phyloP scores from a whole-genome alignment of 2,888 invertebrate species.

The Hypercompe scribonia region DNA sequence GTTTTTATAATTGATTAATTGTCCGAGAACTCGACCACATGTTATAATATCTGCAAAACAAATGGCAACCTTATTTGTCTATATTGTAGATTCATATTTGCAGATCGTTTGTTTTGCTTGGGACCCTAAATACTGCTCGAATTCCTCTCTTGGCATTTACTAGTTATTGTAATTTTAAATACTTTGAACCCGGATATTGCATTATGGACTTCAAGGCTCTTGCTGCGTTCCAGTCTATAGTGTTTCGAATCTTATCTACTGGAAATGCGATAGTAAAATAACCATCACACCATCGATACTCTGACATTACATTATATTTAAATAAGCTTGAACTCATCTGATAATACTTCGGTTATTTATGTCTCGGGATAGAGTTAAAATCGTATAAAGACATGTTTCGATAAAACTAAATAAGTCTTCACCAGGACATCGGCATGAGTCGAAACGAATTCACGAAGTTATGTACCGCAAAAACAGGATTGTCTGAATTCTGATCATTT shows the following conservation, averaged over 20 bases:
- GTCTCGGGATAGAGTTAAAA: constrained; percentile 6
- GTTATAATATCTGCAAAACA: constrained; percentile 19
- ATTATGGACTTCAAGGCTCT: constrained; percentile 15
- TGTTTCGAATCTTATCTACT: constrained; percentile 6
- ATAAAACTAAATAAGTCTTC: constrained; percentile 54
- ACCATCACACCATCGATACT: neutral
- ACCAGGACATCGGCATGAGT: constrained; percentile 48
- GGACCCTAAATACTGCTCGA: constrained; percentile 32
- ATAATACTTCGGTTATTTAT: constrained; percentile 3
- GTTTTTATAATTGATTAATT: constrained; percentile 56
- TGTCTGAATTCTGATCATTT: constrained; percentile 62
- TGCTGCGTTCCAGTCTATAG: constrained; percentile 2
- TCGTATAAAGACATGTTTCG: constrained; percentile 32
- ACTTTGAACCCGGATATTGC: constrained; percentile 49
- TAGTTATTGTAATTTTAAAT: constrained; percentile 42
- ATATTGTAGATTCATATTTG: constrained; percentile 1
- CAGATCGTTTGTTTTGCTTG: constrained; percentile 13
- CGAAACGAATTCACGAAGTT: constrained; percentile 42
- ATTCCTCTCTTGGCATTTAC: constrained; percentile 47
- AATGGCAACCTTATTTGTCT: constrained; percentile 14
- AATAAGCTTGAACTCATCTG: neutral
- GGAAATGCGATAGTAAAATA: neutral
- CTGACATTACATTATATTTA: constrained; percentile 5
- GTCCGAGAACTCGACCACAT: constrained; percentile 18
- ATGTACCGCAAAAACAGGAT: constrained; percentile 56